Conservation (phyloP, 1,140 invertebrate species). For the Lordiphosa mommai region DNA sequence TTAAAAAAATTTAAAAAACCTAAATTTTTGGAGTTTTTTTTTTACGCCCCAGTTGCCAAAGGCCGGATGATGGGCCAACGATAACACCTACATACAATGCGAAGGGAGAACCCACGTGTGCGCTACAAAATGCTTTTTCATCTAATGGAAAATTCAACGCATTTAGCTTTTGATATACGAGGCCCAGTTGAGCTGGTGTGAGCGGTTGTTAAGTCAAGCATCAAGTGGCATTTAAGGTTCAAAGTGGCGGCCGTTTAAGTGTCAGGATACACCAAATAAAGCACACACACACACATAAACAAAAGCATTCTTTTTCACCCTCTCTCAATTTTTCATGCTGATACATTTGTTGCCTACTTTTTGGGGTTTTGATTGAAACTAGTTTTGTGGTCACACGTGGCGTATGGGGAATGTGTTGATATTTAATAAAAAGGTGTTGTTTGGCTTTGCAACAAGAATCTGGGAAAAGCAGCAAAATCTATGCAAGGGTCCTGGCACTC, state of each 20-base stretch:
- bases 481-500: no score
- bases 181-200: conserved; percentile 6
- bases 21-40: no score
- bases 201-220: conserved; percentile 24
- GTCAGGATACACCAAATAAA: conserved; percentile 11
- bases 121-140: conserved; percentile 56
- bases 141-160: conserved; percentile 67
- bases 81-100: conserved; percentile 5
- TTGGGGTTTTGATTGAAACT: conserved; percentile 1
- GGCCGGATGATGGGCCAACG: conserved; percentile 26
- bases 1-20: no score
- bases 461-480: no score
- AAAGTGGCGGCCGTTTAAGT: conserved; percentile 25
- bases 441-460: no score
- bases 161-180: conserved; percentile 45
- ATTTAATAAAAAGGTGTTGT: no score
- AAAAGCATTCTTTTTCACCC: not conserved
- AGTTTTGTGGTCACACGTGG: not conserved
- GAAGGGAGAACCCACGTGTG: conserved; percentile 45
- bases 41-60: conserved; percentile 37
- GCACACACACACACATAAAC: not conserved
- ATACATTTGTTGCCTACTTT: conserved; percentile 3
- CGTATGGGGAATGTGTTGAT: no score
- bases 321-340: not conserved
- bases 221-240: conserved; percentile 39